Evolutionary conservation across 2,113 vertebrate genomes (phyloP).

Genomic region (Mionectes macconnelli): DNA sequence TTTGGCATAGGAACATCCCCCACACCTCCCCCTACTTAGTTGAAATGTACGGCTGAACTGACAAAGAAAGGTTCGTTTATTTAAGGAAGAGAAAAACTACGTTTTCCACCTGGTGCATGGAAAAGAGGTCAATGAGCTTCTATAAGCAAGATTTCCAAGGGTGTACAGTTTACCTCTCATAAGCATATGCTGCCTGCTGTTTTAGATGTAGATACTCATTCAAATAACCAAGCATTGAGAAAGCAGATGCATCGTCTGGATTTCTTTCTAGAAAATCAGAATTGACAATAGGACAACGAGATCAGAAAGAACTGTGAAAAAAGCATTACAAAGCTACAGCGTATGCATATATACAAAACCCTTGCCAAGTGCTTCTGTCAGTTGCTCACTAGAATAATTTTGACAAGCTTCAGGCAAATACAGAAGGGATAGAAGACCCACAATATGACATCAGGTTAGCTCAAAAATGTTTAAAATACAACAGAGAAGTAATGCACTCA

Average conservation of each 20-base stretch:
- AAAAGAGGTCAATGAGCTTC: background rate
- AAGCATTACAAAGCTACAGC: background rate
- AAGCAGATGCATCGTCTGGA: constrained; percentile 84
- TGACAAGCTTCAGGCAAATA: background rate
- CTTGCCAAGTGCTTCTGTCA: background rate
- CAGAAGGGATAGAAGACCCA: background rate
- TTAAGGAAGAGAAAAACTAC: background rate
- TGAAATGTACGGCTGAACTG: background rate
- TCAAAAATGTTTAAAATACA: background rate
- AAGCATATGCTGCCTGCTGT: constrained; percentile 84
- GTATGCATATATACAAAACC: background rate
- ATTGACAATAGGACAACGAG: background rate
- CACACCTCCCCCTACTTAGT: background rate
- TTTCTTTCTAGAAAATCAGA: constrained; percentile 83
- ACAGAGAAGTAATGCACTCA: background rate
- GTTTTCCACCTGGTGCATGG: background rate
- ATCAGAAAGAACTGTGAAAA: background rate
- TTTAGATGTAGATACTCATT: constrained; percentile 88
- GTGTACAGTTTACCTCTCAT: constrained; percentile 79
- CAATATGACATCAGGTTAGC: background rate
- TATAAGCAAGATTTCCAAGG: background rate
- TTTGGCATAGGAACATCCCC: background rate
- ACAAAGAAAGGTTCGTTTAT: background rate
- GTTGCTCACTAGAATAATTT: background rate
- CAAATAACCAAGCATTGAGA: constrained; percentile 95